Base-by-base conservation (phyloP, 37 sponge, comb jelly and placozoan species). In the Petrosia ficiformis region DNA sequence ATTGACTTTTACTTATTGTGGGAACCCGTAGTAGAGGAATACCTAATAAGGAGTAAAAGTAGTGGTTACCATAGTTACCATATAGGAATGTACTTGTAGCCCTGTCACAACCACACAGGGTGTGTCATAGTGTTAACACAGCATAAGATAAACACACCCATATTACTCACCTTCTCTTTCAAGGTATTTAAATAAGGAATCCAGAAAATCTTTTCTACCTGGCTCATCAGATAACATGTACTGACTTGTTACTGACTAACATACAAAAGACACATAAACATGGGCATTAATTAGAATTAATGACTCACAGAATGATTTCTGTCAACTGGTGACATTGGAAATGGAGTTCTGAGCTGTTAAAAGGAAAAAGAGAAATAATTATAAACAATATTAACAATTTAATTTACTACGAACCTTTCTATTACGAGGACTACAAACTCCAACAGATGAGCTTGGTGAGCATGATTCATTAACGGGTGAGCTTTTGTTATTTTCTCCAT, bases 171-270 rank as follows among this genome's bases (percentile, higher is more conserved):
- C 77, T 77, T 82, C 77, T 25, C 63, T 70, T 4, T 70, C 82
- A 21, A 77, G 52, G 72, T 33, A 81, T 16, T 76, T 21, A 16
- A 81, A 77, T 0, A 81, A 40, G n/a, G 14, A 21, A 42, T 87
- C 88, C 66, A 81, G 71, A 57, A 87, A 81, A 40, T 72, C 78
- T 34, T 81, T 81, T n/a, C 82, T 63, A 57, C 71, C 42, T 39
- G 65, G 59, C 28, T 87, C 82, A 37, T 81, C 69, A 42, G 77
- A 52, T 37, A 69, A 75, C 2, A 35, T 36, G 73, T 81, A 81
- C 57, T 81, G 68, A 36, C 39, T 32, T 26, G 48, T 0, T 6
- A 80, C 60, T 10, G 68, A 78, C 88, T 78, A 59, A 2, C 60
- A 59, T 21, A 58, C 32, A 35, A 33, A 36, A 32, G 59, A 68